These are phyloP conservation scores for Zygaena filipendulae DNA, from an alignment of 2,888 invertebrate genomes.

Conservation along the genomic window DNA sequence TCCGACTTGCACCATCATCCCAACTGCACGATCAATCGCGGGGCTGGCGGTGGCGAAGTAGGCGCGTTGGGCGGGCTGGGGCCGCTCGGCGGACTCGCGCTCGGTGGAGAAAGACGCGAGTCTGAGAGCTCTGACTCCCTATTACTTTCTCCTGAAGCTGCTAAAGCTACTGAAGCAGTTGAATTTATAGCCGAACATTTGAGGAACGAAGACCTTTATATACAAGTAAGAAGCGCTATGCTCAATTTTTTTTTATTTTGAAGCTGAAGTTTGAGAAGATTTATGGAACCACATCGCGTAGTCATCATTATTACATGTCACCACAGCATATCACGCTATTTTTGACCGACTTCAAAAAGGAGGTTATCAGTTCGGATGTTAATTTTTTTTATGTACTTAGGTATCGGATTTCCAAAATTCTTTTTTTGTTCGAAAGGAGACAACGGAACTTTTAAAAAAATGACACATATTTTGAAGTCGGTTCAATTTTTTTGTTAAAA, in stretches of 20 bases:
- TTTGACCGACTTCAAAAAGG: background rate
- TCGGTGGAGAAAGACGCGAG: conserved; percentile 81
- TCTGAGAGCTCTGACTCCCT: conserved; percentile 93
- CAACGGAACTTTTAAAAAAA: no score
- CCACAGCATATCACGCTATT: background rate
- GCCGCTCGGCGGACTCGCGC: conserved; percentile 70
- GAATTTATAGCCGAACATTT: conserved; percentile 99
- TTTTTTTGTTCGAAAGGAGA: no score
- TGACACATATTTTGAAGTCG: no score
- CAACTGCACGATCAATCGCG: conserved; percentile 93
- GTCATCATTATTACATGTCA: no score
- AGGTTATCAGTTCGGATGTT: no score
- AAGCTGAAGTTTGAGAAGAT: no score
- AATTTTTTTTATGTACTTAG: conserved; percentile 2
- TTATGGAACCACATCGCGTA: no score
- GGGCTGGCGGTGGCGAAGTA: conserved; percentile 68
- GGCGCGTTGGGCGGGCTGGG: conserved; percentile 67
- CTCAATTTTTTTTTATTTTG: no score
- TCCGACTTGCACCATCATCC: conserved; percentile 96
- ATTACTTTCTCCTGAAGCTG: conserved; percentile 90
- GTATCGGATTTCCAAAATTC: no score
- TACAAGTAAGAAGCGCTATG: conserved; percentile 91
- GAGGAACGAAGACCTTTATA: conserved; percentile 97
- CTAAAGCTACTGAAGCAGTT: conserved; percentile 96
- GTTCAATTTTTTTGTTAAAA: no score